Evolutionary conservation across 30 jellyfish, hydroid and myxozoan species (phyloP), one percentile per base, ranked within the genome.

Genomic region (Aurelia sp.): DNA sequence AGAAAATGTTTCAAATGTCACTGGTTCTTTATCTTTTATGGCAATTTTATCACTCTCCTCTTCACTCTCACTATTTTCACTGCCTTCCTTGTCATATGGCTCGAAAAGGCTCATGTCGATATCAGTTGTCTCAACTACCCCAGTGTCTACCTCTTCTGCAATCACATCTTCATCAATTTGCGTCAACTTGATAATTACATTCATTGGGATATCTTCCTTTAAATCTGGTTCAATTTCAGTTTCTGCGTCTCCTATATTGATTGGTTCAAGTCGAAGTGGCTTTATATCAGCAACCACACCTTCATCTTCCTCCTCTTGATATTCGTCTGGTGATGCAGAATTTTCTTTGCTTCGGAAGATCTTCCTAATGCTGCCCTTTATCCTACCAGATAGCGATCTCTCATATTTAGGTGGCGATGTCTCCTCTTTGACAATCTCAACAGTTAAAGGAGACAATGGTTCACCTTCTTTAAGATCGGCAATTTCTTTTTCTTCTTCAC

Each of bases 71-170:
- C 17, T 17, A 0, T 64, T 52, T 1, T 64, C 55, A 44, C 17
- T 44, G 55, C 15, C 7, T 13, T 44, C 55, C 0, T 44, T 44
- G 15, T 44, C 55, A 2, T 12, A 44, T 5, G 55, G 15, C 15
- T 44, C 51, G 13, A 69, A 33, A 17, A 35, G 62, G 21, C 33
- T n/a, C 19, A 35, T 27, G 15, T 69, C 30, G 21, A 69, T 9
- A 5, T 27, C 89, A 3, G 15, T 66, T 3, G 80, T 69, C 8
- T 69, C 80, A 4, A 21, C 80, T 33, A 27, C 80, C 30, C 57
- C 80, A 0, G 22, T 17, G 60, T 69, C 80, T 40, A 17, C 27
- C 65, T 17, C 44, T 17, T 21, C 44, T 20, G 19, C 44, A 38
- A 76, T 22, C 0, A 57, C 76, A 53, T 27, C 75, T 24, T 76